Evolutionary conservation across 2,888 invertebrate species (phyloP), one percentile per base, ranked within the genome.

Genomic region (Tipula confusa): DNA sequence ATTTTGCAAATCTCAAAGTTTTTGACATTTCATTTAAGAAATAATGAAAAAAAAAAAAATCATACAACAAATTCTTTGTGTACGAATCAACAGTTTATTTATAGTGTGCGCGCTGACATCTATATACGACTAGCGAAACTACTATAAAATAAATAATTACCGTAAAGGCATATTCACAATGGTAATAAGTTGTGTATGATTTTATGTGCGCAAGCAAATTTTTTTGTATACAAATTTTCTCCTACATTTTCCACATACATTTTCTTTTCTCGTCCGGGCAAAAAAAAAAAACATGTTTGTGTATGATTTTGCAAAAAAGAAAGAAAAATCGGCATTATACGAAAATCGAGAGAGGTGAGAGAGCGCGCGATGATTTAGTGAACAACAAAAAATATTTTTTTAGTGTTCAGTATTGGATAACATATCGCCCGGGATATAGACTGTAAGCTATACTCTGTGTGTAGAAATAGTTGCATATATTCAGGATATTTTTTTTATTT

Each of bases 401-500:
- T 29, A 1, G 29, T 79, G 9, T 80, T 80, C 5, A 80, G 80
- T 80, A 80, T 80, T 80, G 80, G 80, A 80, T 80, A 80, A 80
- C 31, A 80, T 29, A n/a, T 29, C 80, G 80, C 80, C 80, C 80
- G 80, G 80, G 80, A 29, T 29, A 80, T 80, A 80, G 29, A 80
- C 29, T 15, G 9, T 80, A 7, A n/a, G 80, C 15, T 29, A 15
- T n/a, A 24, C 64, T 4, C n/a, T 64, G 64, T 64, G 64, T 64
- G 64, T 24, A 64, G 64, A 11, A 24, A 24, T 64, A 64, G 64
- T 64, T 64, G 64, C 64, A 64, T 64, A 64, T 64, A 64, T 64
- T 64, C 64, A 64, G 64, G 64, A 64, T 13, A 13, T 64, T 64
- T 64, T 64, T 64, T 38, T 31, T 9, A 11, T n/a, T 43, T 64